Evolutionary conservation across 2,888 invertebrate species (phyloP).

Genomic region (Phortica magna): DNA sequence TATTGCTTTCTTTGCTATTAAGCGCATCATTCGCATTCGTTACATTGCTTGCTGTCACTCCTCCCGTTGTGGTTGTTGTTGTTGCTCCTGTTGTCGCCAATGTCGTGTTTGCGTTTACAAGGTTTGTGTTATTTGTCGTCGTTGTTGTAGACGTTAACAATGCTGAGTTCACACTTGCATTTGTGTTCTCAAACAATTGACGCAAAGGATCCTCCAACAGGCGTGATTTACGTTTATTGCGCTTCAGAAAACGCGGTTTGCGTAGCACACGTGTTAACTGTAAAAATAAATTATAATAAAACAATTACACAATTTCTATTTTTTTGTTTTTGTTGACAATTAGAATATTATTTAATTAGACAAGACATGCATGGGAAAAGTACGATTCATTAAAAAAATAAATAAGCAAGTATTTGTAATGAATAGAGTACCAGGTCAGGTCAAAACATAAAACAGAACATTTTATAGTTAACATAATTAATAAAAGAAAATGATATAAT

Average conservation of each 20-base stretch:
- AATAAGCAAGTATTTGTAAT: not conserved
- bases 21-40: not conserved
- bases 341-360: not conserved
- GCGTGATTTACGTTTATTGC: constrained; percentile 74
- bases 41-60: not conserved
- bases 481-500: too few relatives aligned
- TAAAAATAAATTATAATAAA: constrained; percentile 40
- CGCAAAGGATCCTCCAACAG: constrained; percentile 69
- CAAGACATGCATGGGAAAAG: not conserved
- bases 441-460: too few relatives aligned
- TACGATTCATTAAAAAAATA: not conserved
- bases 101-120: not conserved
- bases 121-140: constrained; percentile 15
- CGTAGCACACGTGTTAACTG: constrained; percentile 65
- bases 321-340: not conserved
- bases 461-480: too few relatives aligned
- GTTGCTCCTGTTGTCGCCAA: not conserved
- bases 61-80: not conserved
- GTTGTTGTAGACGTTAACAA: constrained; percentile 41
- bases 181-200: constrained; percentile 58
- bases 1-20: too few relatives aligned
- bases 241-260: constrained; percentile 74
- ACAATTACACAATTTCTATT: constrained; percentile 27
- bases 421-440: too few relatives aligned
- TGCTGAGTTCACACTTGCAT: constrained; percentile 41